phyloP scores from a whole-genome alignment of 2,888 invertebrate genomes.

The Chrysina gloriosa region DNA sequence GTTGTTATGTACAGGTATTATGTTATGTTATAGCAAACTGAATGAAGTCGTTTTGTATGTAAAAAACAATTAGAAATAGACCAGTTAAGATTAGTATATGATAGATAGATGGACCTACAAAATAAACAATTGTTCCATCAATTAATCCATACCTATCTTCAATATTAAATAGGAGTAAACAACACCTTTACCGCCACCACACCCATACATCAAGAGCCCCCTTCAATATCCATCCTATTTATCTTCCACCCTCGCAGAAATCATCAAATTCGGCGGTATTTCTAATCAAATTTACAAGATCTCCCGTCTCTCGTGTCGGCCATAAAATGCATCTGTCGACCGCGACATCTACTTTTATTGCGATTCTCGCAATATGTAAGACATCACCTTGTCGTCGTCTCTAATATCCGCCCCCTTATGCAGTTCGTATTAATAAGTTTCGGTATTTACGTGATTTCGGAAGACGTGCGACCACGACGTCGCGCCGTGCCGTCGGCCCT shows the following conservation, averaged over 20 bases:
- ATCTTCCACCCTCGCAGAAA: neutral
- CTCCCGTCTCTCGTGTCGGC: constrained; percentile 40
- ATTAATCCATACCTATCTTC: too few relatives aligned
- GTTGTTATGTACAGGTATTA: too few relatives aligned
- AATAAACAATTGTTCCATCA: neutral
- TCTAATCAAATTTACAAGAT: constrained; percentile 45
- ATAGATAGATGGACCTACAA: neutral
- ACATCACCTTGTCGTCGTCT: constrained; percentile 42
- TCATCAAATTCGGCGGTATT: constrained; percentile 38
- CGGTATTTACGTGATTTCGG: constrained; percentile 36
- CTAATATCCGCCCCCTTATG: constrained; percentile 45
- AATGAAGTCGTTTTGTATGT: too few relatives aligned
- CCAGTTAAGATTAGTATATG: neutral
- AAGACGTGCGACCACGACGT: neutral
- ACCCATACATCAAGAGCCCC: constrained; percentile 3
- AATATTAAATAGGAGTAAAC: neutral
- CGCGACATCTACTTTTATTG: constrained; percentile 50
- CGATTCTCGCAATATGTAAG: constrained; percentile 52
- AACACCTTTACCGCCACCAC: neutral
- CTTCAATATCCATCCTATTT: neutral
- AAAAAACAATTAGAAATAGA: too few relatives aligned
- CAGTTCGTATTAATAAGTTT: constrained; percentile 52
- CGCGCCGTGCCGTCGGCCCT: neutral
- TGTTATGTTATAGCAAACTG: too few relatives aligned
- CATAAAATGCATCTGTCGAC: constrained; percentile 52